These are phyloP conservation scores for Heliothis peltigera DNA, from an alignment of 2,888 invertebrate species.

Conservation along the genomic window DNA sequence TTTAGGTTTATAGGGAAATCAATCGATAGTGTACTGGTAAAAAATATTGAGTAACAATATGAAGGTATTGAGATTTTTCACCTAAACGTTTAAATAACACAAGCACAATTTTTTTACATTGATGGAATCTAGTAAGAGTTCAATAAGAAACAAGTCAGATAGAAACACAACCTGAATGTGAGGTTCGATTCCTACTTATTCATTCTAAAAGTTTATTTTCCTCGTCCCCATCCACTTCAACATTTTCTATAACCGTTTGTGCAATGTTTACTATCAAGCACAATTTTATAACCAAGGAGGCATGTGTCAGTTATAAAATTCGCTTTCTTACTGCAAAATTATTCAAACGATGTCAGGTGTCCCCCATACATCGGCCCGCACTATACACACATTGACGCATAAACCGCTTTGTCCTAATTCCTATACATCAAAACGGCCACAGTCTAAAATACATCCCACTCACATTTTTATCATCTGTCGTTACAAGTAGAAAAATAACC, in stretches of 20 bases:
- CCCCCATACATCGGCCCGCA: conserved; percentile 74
- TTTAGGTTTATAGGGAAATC: not conserved
- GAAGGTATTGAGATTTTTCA: too few species aligned
- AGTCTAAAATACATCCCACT: conserved; percentile 64
- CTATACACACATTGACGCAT: conserved; percentile 70
- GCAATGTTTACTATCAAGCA: conserved; percentile 49
- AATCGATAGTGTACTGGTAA: not conserved
- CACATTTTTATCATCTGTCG: conserved; percentile 67
- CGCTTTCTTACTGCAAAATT: conserved; percentile 82
- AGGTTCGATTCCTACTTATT: not conserved
- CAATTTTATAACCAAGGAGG: conserved; percentile 76
- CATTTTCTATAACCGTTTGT: conserved; percentile 16
- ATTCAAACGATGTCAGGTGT: conserved; percentile 86
- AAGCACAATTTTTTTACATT: not conserved
- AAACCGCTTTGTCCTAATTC: conserved; percentile 66
- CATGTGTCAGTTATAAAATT: conserved; percentile 82
- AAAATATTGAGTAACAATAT: not conserved
- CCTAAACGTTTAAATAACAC: too few species aligned
- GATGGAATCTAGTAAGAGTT: not conserved
- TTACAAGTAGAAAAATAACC: conserved; percentile 62
- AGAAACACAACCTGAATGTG: not conserved
- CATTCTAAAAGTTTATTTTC: not conserved
- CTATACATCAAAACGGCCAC: conserved; percentile 62
- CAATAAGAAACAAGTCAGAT: not conserved
- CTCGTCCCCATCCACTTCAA: conserved; percentile 16